A percentile compares a stretch with the other conserved stretches of the same genome.
Evolutionary conservation across 2,113 vertebrate species (phyloP).

Genomic region (Pterocles gutturalis): DNA sequence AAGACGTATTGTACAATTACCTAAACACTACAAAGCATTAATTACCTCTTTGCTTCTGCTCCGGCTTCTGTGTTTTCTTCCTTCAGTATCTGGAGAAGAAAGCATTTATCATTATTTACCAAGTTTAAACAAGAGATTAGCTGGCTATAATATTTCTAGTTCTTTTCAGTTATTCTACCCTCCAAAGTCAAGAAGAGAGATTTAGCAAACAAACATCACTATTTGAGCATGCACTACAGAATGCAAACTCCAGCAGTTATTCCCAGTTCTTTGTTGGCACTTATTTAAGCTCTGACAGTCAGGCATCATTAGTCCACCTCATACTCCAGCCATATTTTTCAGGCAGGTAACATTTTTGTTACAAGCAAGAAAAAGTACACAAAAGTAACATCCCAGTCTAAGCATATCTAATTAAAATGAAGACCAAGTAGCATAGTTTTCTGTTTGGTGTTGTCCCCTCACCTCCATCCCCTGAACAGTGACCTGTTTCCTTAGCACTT

Average conservation of each 20-base stretch:
- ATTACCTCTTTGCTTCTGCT: conserved; percentile 99
- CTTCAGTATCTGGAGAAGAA: conserved; percentile 77
- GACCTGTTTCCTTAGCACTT: background rate
- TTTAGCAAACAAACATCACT: background rate
- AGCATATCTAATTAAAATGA: background rate
- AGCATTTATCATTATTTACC: background rate
- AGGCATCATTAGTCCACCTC: background rate
- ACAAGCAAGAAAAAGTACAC: background rate
- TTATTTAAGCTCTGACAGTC: background rate
- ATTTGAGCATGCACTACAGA: background rate
- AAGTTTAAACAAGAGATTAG: background rate
- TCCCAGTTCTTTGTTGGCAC: background rate
- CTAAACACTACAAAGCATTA: conserved; percentile 87
- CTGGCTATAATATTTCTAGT: background rate
- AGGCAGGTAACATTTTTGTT: background rate
- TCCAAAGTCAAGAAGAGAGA: background rate
- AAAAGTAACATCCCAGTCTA: background rate
- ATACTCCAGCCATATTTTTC: background rate
- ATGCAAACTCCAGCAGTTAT: background rate
- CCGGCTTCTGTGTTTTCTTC: conserved; percentile 92
- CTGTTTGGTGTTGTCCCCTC: background rate
- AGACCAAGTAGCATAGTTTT: background rate
- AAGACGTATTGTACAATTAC: conserved; percentile 79
- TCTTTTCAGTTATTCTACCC: background rate
- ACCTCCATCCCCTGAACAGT: accelerated